Conservation (phyloP, 2,797 vertebrate species). For the Macropus fuliginosus region DNA sequence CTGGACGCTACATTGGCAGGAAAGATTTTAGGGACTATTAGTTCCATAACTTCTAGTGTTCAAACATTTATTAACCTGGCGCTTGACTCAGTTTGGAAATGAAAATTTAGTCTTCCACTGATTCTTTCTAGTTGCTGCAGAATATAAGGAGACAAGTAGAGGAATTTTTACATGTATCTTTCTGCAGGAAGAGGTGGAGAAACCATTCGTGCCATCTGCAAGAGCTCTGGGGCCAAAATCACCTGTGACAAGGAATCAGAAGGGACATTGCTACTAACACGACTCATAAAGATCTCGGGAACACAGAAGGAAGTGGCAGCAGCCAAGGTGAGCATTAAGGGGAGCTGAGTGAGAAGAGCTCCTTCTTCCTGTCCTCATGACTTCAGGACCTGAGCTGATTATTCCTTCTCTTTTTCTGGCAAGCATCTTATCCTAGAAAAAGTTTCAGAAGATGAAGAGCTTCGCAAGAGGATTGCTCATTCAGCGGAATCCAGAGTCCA, state of each 20-base stretch:
- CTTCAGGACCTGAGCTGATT: background rate
- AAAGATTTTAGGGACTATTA: constrained; percentile 24
- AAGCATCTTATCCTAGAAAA: constrained; percentile 92
- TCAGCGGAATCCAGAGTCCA: constrained; percentile 86
- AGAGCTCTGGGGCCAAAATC: constrained; percentile 91
- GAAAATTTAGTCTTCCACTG: constrained; percentile 28
- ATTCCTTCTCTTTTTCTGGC: background rate
- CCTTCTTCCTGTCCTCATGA: background rate
- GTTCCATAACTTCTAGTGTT: background rate
- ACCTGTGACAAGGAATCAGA: constrained; percentile 84
- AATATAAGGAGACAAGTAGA: constrained; percentile 14
- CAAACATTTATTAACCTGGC: background rate
- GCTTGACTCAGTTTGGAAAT: constrained; percentile 42
- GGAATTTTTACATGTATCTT: constrained; percentile 44
- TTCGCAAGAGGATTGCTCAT: constrained; percentile 88
- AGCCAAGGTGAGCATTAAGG: constrained; percentile 88
- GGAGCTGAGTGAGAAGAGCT: background rate
- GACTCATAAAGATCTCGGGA: constrained; percentile 88
- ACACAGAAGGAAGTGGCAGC: constrained; percentile 88
- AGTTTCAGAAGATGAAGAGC: constrained; percentile 87
- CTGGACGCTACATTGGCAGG: background rate
- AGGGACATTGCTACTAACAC: constrained; percentile 73
- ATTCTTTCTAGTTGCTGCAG: constrained; percentile 1
- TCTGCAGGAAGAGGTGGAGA: constrained; percentile 91
- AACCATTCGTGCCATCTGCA: constrained; percentile 89